phyloP scores from a whole-genome alignment of 2,888 invertebrate genomes.

The Pycnomerus fuliginosus region DNA sequence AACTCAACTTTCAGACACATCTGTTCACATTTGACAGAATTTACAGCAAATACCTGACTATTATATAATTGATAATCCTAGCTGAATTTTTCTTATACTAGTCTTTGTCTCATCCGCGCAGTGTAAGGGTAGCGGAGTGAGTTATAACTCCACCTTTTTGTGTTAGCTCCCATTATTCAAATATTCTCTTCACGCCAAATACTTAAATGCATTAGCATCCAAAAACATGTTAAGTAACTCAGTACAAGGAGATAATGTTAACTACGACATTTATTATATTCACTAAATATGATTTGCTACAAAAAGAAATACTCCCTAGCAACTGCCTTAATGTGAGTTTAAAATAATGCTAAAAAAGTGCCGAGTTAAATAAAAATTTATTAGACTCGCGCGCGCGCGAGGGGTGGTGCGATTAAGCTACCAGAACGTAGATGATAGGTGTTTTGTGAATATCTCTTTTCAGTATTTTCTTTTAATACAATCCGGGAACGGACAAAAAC shows the following conservation, averaged over 20 bases:
- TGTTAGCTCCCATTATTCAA: conserved; percentile 23
- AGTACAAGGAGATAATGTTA: conserved; percentile 23
- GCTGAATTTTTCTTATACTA: conserved; percentile 19
- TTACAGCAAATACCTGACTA: conserved; percentile 7
- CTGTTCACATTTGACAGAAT: neutral
- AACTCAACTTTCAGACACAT: neutral
- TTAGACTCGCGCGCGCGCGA: neutral
- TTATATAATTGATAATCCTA: too few relatives aligned
- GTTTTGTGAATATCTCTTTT: conserved; percentile 16
- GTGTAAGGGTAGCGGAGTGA: conserved; percentile 21
- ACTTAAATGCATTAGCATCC: conserved; percentile 25
- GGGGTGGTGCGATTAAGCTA: conserved; percentile 10
- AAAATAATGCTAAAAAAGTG: conserved; percentile 2
- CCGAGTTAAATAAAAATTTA: neutral
- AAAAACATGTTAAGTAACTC: conserved; percentile 26
- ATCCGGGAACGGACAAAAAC: conserved; percentile 30
- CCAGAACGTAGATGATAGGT: conserved; percentile 13
- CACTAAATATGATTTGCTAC: conserved; percentile 22
- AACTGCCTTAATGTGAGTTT: conserved; percentile 7
- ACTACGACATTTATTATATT: conserved; percentile 25
- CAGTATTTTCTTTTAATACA: conserved; percentile 33
- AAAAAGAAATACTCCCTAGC: conserved; percentile 14
- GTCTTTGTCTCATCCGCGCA: conserved; percentile 19
- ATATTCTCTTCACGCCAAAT: conserved; percentile 25
- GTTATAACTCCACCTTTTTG: conserved; percentile 24